A percentile compares a stretch with the other conserved stretches of the same genome.
Evolutionary conservation across 2,888 invertebrate genomes (phyloP).

Genomic region (Parnassius apollo): DNA sequence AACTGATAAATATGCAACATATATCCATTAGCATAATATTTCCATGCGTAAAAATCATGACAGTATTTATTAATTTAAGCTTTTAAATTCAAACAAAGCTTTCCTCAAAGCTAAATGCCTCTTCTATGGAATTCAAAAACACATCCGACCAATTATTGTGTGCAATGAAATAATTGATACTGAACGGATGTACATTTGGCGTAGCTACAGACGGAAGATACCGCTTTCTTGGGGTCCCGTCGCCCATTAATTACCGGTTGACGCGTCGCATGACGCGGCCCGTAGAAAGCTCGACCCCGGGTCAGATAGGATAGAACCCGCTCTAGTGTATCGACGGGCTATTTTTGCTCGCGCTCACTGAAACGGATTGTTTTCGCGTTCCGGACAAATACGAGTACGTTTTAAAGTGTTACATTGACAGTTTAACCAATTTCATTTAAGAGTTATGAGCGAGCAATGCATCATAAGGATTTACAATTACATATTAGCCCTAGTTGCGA

Average conservation of each 20-base stretch:
- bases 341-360: not conserved
- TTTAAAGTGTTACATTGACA: not conserved
- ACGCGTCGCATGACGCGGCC: slow-evolving; percentile 55
- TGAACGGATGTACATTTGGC: not conserved
- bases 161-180: slow-evolving; percentile 16
- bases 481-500: too few relatives aligned
- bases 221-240: slow-evolving; percentile 35
- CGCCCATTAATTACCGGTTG: slow-evolving; percentile 55
- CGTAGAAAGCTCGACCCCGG: slow-evolving; percentile 67
- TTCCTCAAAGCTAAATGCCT: not conserved
- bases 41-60: not conserved
- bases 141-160: slow-evolving; percentile 3
- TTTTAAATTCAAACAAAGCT: not conserved
- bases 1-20: too few relatives aligned
- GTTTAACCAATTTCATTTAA: slow-evolving; percentile 1
- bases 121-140: not conserved
- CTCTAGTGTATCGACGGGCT: slow-evolving; percentile 15
- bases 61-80: not conserved
- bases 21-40: not conserved
- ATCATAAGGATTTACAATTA: too few relatives aligned
- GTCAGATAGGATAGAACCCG: slow-evolving; percentile 46
- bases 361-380: slow-evolving; percentile 4
- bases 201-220: slow-evolving; percentile 6
- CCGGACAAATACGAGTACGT: slow-evolving; percentile 4
- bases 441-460: not conserved